These are phyloP conservation scores for Micoletzkya japonica DNA, from an alignment of 2,888 invertebrate genomes.

Conservation along the genomic window DNA sequence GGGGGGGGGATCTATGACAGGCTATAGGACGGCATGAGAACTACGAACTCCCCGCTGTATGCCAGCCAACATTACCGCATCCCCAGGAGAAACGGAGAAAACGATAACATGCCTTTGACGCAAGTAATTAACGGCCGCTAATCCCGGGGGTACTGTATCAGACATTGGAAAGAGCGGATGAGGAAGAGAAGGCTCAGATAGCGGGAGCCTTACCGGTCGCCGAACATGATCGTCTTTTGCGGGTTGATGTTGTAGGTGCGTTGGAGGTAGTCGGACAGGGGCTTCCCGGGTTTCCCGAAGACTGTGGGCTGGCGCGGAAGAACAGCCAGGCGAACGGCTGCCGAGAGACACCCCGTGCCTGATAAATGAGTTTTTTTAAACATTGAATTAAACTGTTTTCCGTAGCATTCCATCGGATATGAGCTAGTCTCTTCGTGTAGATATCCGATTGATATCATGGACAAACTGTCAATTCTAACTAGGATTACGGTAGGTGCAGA, in stretches of 20 bases:
- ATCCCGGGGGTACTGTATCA: too few species aligned
- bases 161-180: neutral
- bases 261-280: constrained; percentile 51
- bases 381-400: neutral
- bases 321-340: constrained; percentile 81
- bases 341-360: constrained; percentile 72
- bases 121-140: too few species aligned
- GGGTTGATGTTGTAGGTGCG: constrained; percentile 78
- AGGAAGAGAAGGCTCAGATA: neutral
- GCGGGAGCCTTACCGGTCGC: constrained; percentile 75
- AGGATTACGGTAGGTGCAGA: neutral
- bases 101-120: too few species aligned
- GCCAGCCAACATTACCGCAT: too few species aligned
- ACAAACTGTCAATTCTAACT: too few species aligned
- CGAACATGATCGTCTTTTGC: constrained; percentile 83
- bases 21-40: too few species aligned
- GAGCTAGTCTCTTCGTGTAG: too few species aligned
- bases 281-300: constrained; percentile 83
- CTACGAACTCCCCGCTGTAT: too few species aligned
- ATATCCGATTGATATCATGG: too few species aligned
- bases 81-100: too few species aligned
- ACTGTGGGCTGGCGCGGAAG: constrained; percentile 76
- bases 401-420: too few species aligned
- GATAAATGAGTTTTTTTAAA: neutral
- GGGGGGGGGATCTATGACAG: too few species aligned